A percentile compares a stretch with the other conserved stretches of the same genome.
These are phyloP conservation scores for Drosophila anomelani DNA, from an alignment of 2,888 invertebrate species.

Conservation along the genomic window DNA sequence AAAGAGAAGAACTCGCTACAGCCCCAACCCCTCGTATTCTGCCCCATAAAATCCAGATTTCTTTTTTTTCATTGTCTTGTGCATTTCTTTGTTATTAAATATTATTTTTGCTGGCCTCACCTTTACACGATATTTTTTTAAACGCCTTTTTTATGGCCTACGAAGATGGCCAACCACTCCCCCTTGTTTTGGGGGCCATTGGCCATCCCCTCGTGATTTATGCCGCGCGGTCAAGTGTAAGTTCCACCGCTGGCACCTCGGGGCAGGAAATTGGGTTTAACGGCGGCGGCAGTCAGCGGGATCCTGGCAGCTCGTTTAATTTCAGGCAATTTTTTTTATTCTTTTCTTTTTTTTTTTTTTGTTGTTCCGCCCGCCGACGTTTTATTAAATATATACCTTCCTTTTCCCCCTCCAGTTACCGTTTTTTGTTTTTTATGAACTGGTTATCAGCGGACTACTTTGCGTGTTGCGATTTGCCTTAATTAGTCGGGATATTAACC, in stretches of 20 bases:
- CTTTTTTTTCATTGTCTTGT: slow-evolving; percentile 60
- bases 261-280: slow-evolving; percentile 77
- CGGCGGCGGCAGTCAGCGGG: slow-evolving; percentile 57
- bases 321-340: slow-evolving; percentile 51
- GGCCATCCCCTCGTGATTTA: slow-evolving; percentile 60
- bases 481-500: slow-evolving; percentile 64
- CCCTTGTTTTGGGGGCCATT: slow-evolving; percentile 10
- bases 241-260: slow-evolving; percentile 61
- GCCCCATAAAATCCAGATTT: slow-evolving; percentile 24
- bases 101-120: slow-evolving; percentile 63
- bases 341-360: slow-evolving; percentile 20
- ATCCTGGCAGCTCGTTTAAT: slow-evolving; percentile 74
- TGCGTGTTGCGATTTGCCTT: slow-evolving; percentile 74
- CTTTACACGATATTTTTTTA: slow-evolving; percentile 55
- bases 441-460: slow-evolving; percentile 65
- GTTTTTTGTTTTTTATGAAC: slow-evolving; percentile 60
- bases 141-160: slow-evolving; percentile 60
- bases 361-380: slow-evolving; percentile 45
- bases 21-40: neutral
- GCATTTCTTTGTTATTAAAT: slow-evolving; percentile 74
- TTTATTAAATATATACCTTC: slow-evolving; percentile 75
- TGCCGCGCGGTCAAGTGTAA: slow-evolving; percentile 79
- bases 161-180: slow-evolving; percentile 35
- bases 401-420: slow-evolving; percentile 20
- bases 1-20: neutral